Evolutionary conservation across 2,113 vertebrate genomes (phyloP).

Genomic region (Muntiacus reevesi): DNA sequence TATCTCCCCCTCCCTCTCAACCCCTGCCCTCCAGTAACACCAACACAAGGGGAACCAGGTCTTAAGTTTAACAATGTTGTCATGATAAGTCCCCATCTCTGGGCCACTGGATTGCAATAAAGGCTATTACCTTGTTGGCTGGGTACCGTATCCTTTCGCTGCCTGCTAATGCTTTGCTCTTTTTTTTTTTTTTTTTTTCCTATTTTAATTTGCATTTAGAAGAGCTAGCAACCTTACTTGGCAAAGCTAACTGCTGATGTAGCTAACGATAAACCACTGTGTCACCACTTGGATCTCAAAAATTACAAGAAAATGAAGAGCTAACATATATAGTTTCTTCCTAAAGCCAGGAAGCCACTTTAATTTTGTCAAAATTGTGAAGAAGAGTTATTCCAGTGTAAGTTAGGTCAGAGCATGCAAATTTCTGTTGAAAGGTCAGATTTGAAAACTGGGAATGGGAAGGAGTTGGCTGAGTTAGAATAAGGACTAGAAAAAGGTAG

Average conservation of each 20-base stretch:
- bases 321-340: background rate
- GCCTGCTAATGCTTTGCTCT: conserved; percentile 7
- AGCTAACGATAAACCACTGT: conserved; percentile 32
- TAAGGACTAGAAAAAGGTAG: background rate
- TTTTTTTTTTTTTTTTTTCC: background rate
- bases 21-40: background rate
- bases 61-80: background rate
- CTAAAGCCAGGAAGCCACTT: background rate
- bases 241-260: conserved; percentile 63
- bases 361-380: background rate
- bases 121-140: conserved; percentile 38
- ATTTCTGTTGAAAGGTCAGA: conserved; percentile 12
- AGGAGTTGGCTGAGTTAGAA: background rate
- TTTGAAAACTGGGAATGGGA: background rate
- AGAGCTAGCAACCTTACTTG: conserved; percentile 45
- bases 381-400: background rate
- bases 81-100: background rate
- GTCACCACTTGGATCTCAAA: conserved; percentile 36
- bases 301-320: conserved; percentile 19
- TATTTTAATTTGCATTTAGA: conserved; percentile 69
- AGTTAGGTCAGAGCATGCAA: background rate
- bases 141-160: conserved; percentile 15
- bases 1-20: background rate
- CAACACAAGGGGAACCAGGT: background rate
- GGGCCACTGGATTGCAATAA: background rate